Conservation (phyloP, 2,888 invertebrate species). For the Diadegma fenestrale region DNA sequence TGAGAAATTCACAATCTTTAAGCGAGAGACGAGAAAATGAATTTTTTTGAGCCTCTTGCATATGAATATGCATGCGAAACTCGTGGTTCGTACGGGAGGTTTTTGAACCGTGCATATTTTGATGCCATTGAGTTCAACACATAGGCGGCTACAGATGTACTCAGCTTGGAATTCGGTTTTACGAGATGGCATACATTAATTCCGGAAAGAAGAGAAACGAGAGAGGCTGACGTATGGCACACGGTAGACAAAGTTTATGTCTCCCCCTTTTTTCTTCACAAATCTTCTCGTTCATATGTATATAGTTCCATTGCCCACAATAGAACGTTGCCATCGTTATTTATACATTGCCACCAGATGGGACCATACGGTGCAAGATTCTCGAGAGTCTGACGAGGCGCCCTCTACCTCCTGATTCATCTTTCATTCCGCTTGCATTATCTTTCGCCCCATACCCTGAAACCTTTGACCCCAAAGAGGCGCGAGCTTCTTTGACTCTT, state of each 20-base stretch:
- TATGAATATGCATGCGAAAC: background rate
- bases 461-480: conserved; percentile 34
- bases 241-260: conserved; percentile 54
- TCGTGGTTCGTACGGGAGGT: background rate
- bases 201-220: conserved; percentile 27
- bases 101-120: background rate
- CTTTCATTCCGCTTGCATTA: conserved; percentile 43
- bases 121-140: background rate
- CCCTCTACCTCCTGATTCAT: conserved; percentile 31
- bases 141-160: background rate
- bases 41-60: background rate
- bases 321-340: conserved; percentile 77
- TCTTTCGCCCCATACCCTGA: conserved; percentile 5
- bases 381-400: conserved; percentile 45
- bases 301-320: conserved; percentile 71
- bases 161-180: conserved; percentile 7
- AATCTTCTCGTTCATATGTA: conserved; percentile 12
- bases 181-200: conserved; percentile 47
- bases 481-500: conserved; percentile 15
- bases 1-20: background rate
- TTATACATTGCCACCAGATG: conserved; percentile 81
- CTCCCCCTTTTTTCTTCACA: conserved; percentile 59
- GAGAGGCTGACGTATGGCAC: conserved; percentile 30
- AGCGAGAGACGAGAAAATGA: background rate
- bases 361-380: conserved; percentile 72